Conservation (phyloP, 2,113 vertebrate species). For the Oreochromis aureus region DNA sequence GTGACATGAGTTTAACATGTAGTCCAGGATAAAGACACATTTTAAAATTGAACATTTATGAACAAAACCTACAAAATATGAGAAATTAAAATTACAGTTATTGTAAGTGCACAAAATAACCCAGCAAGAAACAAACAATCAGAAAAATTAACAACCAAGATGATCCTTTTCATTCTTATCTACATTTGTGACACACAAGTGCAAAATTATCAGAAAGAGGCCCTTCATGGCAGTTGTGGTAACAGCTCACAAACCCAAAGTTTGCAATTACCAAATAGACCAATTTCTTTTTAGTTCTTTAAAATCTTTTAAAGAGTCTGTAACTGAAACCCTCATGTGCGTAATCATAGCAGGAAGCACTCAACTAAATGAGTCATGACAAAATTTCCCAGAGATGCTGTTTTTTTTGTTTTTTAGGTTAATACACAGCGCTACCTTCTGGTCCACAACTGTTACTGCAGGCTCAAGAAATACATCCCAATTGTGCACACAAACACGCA, state of each 20-base stretch:
- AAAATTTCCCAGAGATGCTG: neutral
- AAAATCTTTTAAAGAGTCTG: neutral
- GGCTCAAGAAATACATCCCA: neutral
- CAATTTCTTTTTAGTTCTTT: neutral
- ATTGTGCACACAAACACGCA: neutral
- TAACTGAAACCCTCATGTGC: neutral
- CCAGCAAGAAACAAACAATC: neutral
- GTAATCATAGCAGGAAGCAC: neutral
- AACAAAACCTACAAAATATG: neutral
- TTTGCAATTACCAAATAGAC: neutral
- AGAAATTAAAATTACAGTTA: neutral
- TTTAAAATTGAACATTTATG: neutral
- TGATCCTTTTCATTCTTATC: neutral
- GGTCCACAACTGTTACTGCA: slow-evolving; percentile 46
- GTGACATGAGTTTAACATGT: neutral
- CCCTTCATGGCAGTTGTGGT: neutral
- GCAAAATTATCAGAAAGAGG: neutral
- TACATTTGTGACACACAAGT: neutral
- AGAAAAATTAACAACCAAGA: neutral
- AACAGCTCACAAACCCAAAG: neutral
- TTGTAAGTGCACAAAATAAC: neutral
- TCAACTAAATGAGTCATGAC: neutral
- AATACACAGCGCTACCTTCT: slow-evolving; percentile 43
- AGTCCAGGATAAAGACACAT: neutral
- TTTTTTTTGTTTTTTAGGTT: neutral